These are phyloP conservation scores for Platichthys flesus DNA, from an alignment of 2,113 vertebrate genomes.

Conservation along the genomic window DNA sequence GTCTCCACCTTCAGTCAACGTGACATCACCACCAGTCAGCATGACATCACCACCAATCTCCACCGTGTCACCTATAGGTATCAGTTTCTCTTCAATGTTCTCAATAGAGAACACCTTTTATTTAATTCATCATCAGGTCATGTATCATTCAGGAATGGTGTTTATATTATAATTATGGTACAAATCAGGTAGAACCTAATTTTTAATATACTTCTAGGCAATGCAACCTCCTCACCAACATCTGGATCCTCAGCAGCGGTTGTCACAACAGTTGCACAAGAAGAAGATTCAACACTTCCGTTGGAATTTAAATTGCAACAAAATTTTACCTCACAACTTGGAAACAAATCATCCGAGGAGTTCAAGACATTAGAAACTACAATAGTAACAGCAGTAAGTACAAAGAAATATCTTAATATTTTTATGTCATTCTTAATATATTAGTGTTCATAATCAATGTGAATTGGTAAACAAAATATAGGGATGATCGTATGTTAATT, in stretches of 20 bases:
- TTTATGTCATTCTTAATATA: not conserved
- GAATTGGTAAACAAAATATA: not conserved
- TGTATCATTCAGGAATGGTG: not conserved
- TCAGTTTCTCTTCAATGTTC: not conserved
- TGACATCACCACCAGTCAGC: no score
- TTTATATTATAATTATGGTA: not conserved
- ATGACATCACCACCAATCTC: not conserved
- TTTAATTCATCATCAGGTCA: not conserved
- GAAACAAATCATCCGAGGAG: not conserved
- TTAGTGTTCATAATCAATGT: not conserved
- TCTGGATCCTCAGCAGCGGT: not conserved
- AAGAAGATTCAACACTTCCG: not conserved
- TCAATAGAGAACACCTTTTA: not conserved
- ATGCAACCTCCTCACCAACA: not conserved
- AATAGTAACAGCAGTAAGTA: constrained; percentile 4
- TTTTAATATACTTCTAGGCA: not conserved
- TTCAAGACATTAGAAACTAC: constrained; percentile 5
- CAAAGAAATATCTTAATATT: not conserved
- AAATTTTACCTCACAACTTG: not conserved
- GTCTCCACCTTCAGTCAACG: no score
- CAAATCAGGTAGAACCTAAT: not conserved
- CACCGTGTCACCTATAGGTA: not conserved
- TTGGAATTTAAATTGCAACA: constrained; percentile 1
- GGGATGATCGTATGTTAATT: no score
- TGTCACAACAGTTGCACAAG: not conserved